Evolutionary conservation across 2,888 invertebrate genomes (phyloP).

Genomic region (Furcula furcula): DNA sequence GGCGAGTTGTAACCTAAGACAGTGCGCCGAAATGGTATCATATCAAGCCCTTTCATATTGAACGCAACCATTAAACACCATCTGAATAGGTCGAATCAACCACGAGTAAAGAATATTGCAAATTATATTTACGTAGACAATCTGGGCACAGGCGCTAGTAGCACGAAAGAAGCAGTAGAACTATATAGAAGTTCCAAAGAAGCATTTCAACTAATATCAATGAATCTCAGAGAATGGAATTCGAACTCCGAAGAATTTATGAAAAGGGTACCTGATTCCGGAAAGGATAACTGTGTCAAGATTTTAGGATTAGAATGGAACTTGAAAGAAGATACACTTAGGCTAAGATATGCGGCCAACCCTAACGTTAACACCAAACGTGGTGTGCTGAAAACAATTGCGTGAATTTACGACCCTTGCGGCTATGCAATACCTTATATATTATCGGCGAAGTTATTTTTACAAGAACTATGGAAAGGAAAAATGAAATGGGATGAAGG

Average conservation of each 20-base stretch:
- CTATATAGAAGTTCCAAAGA: conserved; percentile 2
- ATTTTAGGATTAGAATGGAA: conserved; percentile 10
- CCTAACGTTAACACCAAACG: neutral
- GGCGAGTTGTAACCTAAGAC: no score
- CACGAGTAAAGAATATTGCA: conserved; percentile 1
- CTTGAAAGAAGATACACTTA: neutral
- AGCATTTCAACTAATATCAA: conserved; percentile 6
- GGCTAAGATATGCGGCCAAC: neutral
- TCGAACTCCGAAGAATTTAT: conserved; percentile 7
- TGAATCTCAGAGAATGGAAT: conserved; percentile 12
- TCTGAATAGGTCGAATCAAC: conserved; percentile 1
- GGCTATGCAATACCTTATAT: conserved; percentile 8
- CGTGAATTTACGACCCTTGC: conserved; percentile 16
- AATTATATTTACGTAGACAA: conserved; percentile 16
- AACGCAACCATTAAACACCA: conserved; percentile 17
- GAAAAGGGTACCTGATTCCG: neutral
- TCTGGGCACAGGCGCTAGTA: conserved; percentile 4
- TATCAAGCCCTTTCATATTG: conserved; percentile 19
- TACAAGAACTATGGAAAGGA: conserved; percentile 6
- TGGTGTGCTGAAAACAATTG: neutral
- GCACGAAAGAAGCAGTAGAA: neutral
- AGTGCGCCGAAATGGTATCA: no score
- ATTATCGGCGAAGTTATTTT: conserved; percentile 9
- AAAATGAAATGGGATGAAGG: conserved; percentile 10
- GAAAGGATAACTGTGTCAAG: neutral